phyloP scores from a whole-genome alignment of 2,888 invertebrate genomes.

The Resseliella maxima region DNA sequence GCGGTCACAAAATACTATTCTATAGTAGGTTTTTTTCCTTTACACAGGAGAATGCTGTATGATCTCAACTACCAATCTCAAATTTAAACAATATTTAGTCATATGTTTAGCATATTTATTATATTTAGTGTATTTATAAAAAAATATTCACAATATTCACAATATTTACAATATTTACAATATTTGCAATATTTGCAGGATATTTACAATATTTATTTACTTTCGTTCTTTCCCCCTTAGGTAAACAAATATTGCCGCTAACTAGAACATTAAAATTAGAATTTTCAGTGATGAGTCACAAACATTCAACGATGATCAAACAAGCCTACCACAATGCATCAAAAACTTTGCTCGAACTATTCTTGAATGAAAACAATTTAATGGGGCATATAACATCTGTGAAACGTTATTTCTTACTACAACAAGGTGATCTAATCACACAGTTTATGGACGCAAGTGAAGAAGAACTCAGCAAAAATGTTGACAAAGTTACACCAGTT shows the following conservation, averaged over 20 bases:
- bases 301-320: constrained; percentile 80
- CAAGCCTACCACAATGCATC: constrained; percentile 93
- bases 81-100: too few species aligned
- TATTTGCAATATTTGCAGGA: too few species aligned
- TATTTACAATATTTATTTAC: too few species aligned
- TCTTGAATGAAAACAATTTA: constrained; percentile 91
- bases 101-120: too few species aligned
- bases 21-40: too few species aligned
- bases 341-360: constrained; percentile 84
- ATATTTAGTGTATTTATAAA: too few species aligned
- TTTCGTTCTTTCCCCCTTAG: too few species aligned
- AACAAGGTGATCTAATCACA: constrained; percentile 93
- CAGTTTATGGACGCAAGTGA: constrained; percentile 97
- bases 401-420: constrained; percentile 88
- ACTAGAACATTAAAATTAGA: constrained; percentile 62
- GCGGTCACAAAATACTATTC: too few species aligned
- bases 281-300: constrained; percentile 71
- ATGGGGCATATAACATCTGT: constrained; percentile 88
- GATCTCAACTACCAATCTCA: too few species aligned
- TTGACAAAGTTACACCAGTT: constrained; percentile 88
- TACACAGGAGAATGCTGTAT: too few species aligned
- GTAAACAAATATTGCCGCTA: constrained; percentile 59
- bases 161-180: too few species aligned
- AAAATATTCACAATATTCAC: too few species aligned
- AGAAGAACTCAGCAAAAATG: constrained; percentile 88